Evolutionary conservation across 2,113 vertebrate species (phyloP), one percentile per base, ranked within the genome.

Genomic region (Chunga burmeisteri): DNA sequence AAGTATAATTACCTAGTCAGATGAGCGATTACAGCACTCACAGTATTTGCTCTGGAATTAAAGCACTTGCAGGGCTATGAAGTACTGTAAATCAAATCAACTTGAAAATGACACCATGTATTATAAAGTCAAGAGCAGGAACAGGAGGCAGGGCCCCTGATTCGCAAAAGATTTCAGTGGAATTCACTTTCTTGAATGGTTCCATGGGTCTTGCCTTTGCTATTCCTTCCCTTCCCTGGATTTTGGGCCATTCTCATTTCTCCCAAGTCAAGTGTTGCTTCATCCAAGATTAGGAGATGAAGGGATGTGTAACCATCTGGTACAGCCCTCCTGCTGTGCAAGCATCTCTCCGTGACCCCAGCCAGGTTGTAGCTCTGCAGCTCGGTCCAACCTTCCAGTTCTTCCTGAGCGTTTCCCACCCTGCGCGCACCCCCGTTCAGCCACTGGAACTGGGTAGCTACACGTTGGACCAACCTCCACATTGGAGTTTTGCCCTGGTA

Each of bases 1-100:
- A 79, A 93, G 47, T 67, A 15, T 68, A 96, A 95, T 87, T 78
- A 79, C 52, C n/a, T 14, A 27, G 10, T 40, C 89, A 93, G 83
- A 88, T 40, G 68, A 89, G 47, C 0, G 2, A 52, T 80, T 78
- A 47, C 15, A 84, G 73, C 50, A 18, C 61, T 91, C 52, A 21
- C 32, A 52, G 29, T 52, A 27, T n/a, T 68, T 84, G 65, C 38
- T 74, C 25, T 84, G 77, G 86, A 87, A 94, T 94, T 74, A 89
- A 66, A 93, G 63, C 55, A 13, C 46, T 85, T 78, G 63, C 81
- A 87, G 61, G 47, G 42, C 52, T 88, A 47, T 71, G 58, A 78
- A 70, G 21, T 56, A 38, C 38, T 42, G 36, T 50, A 81, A 94
- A 89, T 40, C 47, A 84, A 95, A 87, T 34, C 63, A 65, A 36